Conservation (phyloP, 1,140 invertebrate species). For the Odontomachus brunneus region DNA sequence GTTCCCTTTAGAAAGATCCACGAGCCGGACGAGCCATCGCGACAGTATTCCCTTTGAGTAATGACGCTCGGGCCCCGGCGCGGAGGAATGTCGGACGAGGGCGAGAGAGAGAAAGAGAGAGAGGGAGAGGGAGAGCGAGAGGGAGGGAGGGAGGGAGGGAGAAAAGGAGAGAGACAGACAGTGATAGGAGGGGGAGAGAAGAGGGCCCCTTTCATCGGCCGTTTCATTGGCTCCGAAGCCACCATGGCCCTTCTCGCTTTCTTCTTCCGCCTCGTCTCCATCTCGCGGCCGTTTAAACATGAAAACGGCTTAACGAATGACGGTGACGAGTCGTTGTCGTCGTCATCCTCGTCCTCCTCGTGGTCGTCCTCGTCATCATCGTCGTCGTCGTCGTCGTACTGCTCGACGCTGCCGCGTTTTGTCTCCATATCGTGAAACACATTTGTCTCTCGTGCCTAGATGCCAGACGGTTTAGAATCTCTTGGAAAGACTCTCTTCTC, state of each 20-base stretch:
- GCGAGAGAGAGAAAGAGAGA: too few relatives aligned
- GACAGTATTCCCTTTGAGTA: slow-evolving; percentile 74
- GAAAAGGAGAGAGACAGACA: too few relatives aligned
- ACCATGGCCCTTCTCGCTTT: slow-evolving; percentile 52
- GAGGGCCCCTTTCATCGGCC: slow-evolving; percentile 67
- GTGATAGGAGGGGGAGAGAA: slow-evolving; percentile 7
- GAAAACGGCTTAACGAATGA: slow-evolving; percentile 76
- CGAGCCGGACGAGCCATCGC: slow-evolving; percentile 71
- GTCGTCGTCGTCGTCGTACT: background rate
- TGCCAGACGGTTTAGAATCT: slow-evolving; percentile 69
- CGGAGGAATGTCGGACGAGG: slow-evolving; percentile 57
- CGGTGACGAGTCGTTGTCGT: slow-evolving; percentile 61
- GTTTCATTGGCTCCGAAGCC: slow-evolving; percentile 69
- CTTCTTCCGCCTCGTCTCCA: slow-evolving; percentile 52
- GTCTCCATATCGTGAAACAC: slow-evolving; percentile 69
- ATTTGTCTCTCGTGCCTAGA: slow-evolving; percentile 72
- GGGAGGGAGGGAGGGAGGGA: slow-evolving; percentile 2
- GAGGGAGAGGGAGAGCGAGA: background rate
- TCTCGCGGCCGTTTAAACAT: slow-evolving; percentile 50
- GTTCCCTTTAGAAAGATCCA: slow-evolving; percentile 56
- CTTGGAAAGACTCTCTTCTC: slow-evolving; percentile 43
- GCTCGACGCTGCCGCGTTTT: slow-evolving; percentile 60
- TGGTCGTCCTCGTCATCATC: background rate
- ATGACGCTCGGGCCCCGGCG: slow-evolving; percentile 62
- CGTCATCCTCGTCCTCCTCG: background rate